Percentiles rank a stretch among this genome's conserved stretches.
These are phyloP conservation scores for Drosophila equinoxialis DNA, from an alignment of 1,140 invertebrate genomes.

Conservation along the genomic window DNA sequence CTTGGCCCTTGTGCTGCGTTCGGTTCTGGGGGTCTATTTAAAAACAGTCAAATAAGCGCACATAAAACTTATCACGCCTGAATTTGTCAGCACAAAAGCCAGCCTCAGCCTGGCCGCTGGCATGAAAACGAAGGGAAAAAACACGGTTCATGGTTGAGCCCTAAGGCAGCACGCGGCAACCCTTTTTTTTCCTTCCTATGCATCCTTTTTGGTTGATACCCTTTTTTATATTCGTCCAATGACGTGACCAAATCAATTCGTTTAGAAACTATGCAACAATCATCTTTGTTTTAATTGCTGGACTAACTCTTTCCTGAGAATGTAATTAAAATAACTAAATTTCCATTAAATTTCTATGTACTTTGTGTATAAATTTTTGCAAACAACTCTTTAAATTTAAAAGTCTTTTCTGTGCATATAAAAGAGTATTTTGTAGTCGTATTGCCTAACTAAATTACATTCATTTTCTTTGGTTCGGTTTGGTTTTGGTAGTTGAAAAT, in stretches of 20 bases:
- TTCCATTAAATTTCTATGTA: not conserved
- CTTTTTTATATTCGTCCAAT: not conserved
- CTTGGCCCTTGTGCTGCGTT: slow-evolving; percentile 12
- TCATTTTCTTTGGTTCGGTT: slow-evolving; percentile 29
- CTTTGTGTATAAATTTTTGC: too few species aligned
- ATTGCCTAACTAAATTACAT: not conserved
- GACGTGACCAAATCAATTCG: not conserved
- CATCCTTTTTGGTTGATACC: slow-evolving; percentile 41
- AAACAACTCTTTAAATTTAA: too few species aligned
- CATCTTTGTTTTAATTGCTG: too few species aligned
- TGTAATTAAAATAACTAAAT: too few species aligned
- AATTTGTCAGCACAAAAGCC: slow-evolving; percentile 82
- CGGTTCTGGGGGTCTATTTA: slow-evolving; percentile 65
- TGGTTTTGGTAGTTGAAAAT: slow-evolving; percentile 58
- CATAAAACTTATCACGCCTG: slow-evolving; percentile 82
- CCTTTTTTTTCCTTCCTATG: slow-evolving; percentile 51
- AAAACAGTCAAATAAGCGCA: slow-evolving; percentile 81
- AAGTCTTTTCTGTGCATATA: too few species aligned
- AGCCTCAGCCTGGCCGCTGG: slow-evolving; percentile 5
- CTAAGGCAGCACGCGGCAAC: slow-evolving; percentile 34
- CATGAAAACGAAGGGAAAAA: slow-evolving; percentile 26
- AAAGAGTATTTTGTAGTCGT: not conserved
- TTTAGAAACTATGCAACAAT: too few species aligned
- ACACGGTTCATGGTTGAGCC: slow-evolving; percentile 35
- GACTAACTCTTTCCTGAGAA: too few species aligned